A percentile compares a stretch with the other conserved stretches of the same genome.
Evolutionary conservation across 2,113 vertebrate species (phyloP).

Genomic region (Peucedramus taeniatus): DNA sequence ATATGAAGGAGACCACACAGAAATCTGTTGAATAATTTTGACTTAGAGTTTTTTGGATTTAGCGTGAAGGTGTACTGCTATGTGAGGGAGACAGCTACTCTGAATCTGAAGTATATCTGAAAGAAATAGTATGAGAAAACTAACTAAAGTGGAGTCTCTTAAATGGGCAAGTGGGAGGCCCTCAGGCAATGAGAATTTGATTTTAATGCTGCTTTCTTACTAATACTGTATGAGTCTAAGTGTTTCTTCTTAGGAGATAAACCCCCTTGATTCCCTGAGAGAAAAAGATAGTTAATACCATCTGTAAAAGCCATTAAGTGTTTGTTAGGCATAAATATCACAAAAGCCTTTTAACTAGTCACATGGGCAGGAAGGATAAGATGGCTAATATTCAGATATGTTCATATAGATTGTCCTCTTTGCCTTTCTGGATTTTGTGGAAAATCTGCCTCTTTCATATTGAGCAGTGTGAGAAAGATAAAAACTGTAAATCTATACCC

Average conservation of each 20-base stretch:
- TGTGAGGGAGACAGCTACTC: neutral
- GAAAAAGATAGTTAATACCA: neutral
- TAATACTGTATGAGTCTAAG: neutral
- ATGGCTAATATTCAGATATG: neutral
- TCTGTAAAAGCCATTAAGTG: neutral
- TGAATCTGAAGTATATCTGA: neutral
- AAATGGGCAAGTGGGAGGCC: neutral
- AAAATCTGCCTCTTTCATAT: neutral
- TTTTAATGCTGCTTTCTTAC: neutral
- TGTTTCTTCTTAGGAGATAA: neutral
- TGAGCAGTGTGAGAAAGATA: neutral
- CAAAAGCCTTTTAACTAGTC: neutral
- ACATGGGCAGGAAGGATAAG: neutral
- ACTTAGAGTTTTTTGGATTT: neutral
- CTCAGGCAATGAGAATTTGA: neutral
- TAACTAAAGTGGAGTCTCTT: neutral
- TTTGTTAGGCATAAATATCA: neutral
- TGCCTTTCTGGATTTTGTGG: neutral
- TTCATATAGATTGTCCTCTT: neutral
- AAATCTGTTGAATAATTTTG: neutral
- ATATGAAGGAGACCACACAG: neutral
- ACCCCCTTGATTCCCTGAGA: neutral
- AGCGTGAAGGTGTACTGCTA: neutral
- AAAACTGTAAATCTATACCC: neutral
- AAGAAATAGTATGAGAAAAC: neutral